Percentiles rank a stretch among this genome's conserved stretches.
Conservation (phyloP, 1,140 invertebrate species). For the Tetramorium alpestre region DNA sequence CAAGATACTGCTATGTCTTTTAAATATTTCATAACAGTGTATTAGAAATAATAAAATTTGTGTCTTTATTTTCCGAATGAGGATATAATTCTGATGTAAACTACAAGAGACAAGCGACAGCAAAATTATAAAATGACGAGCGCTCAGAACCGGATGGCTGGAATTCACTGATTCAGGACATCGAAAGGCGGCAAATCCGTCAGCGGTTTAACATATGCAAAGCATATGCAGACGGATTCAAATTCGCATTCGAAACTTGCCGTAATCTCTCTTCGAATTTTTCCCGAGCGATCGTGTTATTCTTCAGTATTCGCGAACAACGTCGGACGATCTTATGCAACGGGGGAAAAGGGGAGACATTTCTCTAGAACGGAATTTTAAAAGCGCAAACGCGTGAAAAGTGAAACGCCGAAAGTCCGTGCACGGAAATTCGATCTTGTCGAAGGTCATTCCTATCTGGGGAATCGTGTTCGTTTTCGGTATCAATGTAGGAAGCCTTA, state of each 20-base stretch:
- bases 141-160: neutral
- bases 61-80: no score
- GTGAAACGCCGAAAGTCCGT: constrained; percentile 56
- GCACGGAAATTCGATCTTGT: constrained; percentile 57
- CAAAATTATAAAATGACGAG: neutral
- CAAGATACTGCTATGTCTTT: no score
- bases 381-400: constrained; percentile 35
- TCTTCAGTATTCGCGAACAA: neutral
- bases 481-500: constrained; percentile 26
- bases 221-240: constrained; percentile 14
- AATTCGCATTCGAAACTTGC: neutral
- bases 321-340: constrained; percentile 24
- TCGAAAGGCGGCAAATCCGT: constrained; percentile 11
- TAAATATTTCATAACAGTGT: neutral
- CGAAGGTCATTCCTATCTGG: constrained; percentile 45
- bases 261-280: neutral
- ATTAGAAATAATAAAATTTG: neutral
- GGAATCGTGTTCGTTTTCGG: constrained; percentile 32
- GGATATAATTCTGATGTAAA: neutral
- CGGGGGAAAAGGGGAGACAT: neutral
- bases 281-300: neutral
- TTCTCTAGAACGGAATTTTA: constrained; percentile 9
- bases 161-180: neutral
- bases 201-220: constrained; percentile 44
- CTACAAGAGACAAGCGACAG: no score